Base-by-base conservation (phyloP, 2,113 vertebrate species). In the Bubalus kerabau region DNA sequence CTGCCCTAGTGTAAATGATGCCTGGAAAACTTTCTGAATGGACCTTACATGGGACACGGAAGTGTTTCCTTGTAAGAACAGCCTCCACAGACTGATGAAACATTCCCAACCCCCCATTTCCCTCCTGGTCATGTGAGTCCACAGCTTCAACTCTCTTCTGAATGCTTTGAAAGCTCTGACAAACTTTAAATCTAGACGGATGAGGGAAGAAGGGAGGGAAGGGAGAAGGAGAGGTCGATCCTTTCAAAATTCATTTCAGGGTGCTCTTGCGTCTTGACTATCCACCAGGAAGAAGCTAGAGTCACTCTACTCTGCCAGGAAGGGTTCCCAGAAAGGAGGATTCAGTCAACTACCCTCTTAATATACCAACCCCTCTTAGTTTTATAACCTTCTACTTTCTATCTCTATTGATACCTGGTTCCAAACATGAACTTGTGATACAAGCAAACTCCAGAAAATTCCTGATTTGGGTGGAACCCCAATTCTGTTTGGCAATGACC, bases 201-300 rank as follows among this genome's bases (percentile, higher is more conserved):
- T 30, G 26, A 28, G 76, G 76, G 26, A 30, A 19, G 46, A 16
- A 50, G 26, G 4, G 76, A 74, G 15, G 26, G 46, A 80, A 30
- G 14, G 8, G 16, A n/a, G 62, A 2, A 23, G 23, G 30, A 30
- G 7, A 11, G 1, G 26, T 46, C 5, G 1, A 21, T 21, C 12
- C 36, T 81, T 54, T 78, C 40, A 21, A 64, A 64, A 46, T 2
- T 71, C 43, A n/a, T 36, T 48, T 14, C 1, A n/a, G 15, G 56
- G 2, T 40, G 19, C 36, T 62, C 26, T 28, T 43, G 12, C 17
- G 50, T 24, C 52, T 80, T 14, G 17, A 52, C 19, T 48, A 6
- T 56, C 54, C 26, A 62, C 23, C 26, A 71, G 28, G 19, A 84
- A 91, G 9, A 10, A 6, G 0, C 5, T 40, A 28, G 28, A 78